Conservation (phyloP, 1,140 invertebrate genomes). For the Drusus annulatus region DNA sequence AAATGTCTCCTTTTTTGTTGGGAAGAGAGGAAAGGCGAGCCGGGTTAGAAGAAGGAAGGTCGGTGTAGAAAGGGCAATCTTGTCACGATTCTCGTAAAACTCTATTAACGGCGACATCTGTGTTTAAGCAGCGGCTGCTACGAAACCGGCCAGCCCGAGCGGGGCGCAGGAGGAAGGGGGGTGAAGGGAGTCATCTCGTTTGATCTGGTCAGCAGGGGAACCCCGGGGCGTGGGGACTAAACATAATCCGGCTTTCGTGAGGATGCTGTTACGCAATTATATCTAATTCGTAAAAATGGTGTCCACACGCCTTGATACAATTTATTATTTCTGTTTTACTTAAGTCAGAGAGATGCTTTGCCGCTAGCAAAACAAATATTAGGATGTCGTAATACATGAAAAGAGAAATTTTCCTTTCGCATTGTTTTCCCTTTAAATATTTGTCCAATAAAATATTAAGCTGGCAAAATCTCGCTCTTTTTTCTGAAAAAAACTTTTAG, state of each 20-base stretch:
- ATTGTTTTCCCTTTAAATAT: too few species aligned
- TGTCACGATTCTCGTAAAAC: slow-evolving; percentile 57
- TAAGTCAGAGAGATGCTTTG: too few species aligned
- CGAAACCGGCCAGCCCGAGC: not conserved
- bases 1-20: slow-evolving; percentile 16
- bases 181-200: slow-evolving; percentile 21
- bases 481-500: too few species aligned
- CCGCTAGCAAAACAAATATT: too few species aligned
- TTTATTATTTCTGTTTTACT: too few species aligned
- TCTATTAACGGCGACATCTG: slow-evolving; percentile 57
- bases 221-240: not conserved
- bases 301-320: too few species aligned
- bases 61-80: slow-evolving; percentile 47
- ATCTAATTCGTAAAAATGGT: too few species aligned
- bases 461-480: too few species aligned
- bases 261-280: not conserved
- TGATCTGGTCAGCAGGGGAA: slow-evolving; percentile 48
- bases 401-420: too few species aligned
- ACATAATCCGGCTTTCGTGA: not conserved
- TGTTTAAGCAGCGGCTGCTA: slow-evolving; percentile 42
- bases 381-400: too few species aligned
- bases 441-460: too few species aligned
- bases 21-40: not conserved
- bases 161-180: not conserved
- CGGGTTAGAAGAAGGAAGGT: not conserved